Conservation (phyloP, 2,888 invertebrate genomes). For the Barypeithes pellucidus region DNA sequence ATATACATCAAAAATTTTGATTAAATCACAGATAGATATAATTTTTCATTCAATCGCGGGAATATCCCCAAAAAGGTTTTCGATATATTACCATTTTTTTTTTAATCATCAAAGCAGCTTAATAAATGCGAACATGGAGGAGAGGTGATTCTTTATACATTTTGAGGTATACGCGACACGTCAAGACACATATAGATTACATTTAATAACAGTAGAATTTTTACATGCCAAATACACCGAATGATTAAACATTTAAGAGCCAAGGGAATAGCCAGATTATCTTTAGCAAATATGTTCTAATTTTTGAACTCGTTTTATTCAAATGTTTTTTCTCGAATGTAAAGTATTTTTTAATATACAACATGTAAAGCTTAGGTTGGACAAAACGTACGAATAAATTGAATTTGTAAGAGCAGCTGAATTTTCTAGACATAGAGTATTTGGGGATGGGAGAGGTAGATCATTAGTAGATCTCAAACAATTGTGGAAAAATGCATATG, state of each 20-base stretch:
- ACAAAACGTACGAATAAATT: no score
- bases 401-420: no score
- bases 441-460: no score
- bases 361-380: no score
- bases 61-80: conserved; percentile 64
- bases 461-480: no score
- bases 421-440: no score
- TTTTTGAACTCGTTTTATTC: no score
- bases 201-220: conserved; percentile 64
- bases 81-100: conserved; percentile 61
- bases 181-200: conserved; percentile 71
- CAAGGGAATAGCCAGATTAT: conserved; percentile 55
- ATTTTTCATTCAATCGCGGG: conserved; percentile 70
- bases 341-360: no score
- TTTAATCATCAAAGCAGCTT: conserved; percentile 70
- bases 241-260: conserved; percentile 61
- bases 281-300: background rate
- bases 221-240: conserved; percentile 67
- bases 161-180: conserved; percentile 74
- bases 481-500: no score
- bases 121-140: conserved; percentile 60
- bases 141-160: conserved; percentile 67
- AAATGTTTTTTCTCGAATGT: no score
- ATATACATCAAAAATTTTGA: conserved; percentile 76
- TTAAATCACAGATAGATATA: conserved; percentile 76